Conservation (phyloP, 2,888 invertebrate genomes). For the Aphidius colemani region DNA sequence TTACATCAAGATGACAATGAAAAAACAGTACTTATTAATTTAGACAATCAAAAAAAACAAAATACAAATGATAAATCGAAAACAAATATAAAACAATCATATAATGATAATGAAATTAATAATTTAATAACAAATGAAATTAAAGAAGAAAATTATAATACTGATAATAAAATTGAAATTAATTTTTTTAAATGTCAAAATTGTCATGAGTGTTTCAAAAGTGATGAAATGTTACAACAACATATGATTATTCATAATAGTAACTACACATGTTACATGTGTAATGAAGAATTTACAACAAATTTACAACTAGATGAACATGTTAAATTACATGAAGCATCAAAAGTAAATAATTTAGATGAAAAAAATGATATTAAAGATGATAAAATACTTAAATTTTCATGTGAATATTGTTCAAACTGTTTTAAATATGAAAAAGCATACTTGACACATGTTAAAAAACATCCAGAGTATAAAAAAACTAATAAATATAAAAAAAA, state of each 20-base stretch:
- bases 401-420: slow-evolving; percentile 50
- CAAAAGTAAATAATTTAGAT: slow-evolving; percentile 5
- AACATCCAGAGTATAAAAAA: slow-evolving; percentile 44
- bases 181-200: slow-evolving; percentile 40
- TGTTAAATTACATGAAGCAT: slow-evolving; percentile 22
- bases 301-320: slow-evolving; percentile 46
- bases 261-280: slow-evolving; percentile 49
- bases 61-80: not conserved
- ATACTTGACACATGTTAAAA: slow-evolving; percentile 48
- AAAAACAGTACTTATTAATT: not conserved
- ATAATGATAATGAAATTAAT: not conserved
- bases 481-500: slow-evolving; percentile 13
- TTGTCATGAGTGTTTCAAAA: slow-evolving; percentile 48
- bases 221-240: slow-evolving; percentile 42
- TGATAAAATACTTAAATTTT: slow-evolving; percentile 42
- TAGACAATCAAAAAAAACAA: not conserved
- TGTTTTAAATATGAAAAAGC: slow-evolving; percentile 52
- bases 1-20: slow-evolving; percentile 8
- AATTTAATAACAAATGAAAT: not conserved
- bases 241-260: slow-evolving; percentile 45
- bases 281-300: slow-evolving; percentile 47
- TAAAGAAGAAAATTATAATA: not conserved
- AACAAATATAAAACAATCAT: not conserved
- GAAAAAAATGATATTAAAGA: slow-evolving; percentile 33
- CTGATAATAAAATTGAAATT: not conserved